Evolutionary conservation across 2,888 invertebrate genomes (phyloP), one percentile per base, ranked within the genome.

Genomic region (Drosophila monieri): DNA sequence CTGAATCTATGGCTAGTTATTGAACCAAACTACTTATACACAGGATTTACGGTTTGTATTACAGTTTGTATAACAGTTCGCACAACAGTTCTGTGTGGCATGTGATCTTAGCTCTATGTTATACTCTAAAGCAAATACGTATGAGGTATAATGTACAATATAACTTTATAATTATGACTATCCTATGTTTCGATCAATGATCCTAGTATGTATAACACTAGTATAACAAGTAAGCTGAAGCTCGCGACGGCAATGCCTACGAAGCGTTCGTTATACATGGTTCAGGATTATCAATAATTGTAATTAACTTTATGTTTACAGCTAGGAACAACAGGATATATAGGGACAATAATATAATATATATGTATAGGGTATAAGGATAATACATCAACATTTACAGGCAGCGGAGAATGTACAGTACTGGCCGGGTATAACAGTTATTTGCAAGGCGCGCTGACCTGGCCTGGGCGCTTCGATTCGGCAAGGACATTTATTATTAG

Each of bases 361-460:
- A 37, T 67, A 54, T 41, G 59, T 56, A 27, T 27, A 27, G 9
- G 27, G 9, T 27, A 27, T 27, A 25, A 48, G 75, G 67, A 72
- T 47, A 32, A 9, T 43, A 77, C 77, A 61, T 44, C 55, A 83
- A 76, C 64, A 48, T 44, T 58, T 64, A 65, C 51, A 48, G 65
- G 64, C 65, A 52, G 51, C 64, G 27, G 44, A 18, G 44, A 73
- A 62, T 70, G 27, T 64, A 74, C 55, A 78, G 48, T 56, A 71
- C 68, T 74, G 72, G 66, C 72, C 71, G 70, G 72, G 72, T 73
- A 81, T 65, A 72, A 81, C 74, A 78, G 77, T 78, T 80, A 78
- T 76, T 78, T 73, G 67, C 70, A 74, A 61, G 74, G 72, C 72
- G 67, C 62, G 39, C 39, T 39, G 39, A 18, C 39, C 39, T 73